Base-by-base conservation (phyloP, 2,888 invertebrate species). In the Beris morrisii region DNA sequence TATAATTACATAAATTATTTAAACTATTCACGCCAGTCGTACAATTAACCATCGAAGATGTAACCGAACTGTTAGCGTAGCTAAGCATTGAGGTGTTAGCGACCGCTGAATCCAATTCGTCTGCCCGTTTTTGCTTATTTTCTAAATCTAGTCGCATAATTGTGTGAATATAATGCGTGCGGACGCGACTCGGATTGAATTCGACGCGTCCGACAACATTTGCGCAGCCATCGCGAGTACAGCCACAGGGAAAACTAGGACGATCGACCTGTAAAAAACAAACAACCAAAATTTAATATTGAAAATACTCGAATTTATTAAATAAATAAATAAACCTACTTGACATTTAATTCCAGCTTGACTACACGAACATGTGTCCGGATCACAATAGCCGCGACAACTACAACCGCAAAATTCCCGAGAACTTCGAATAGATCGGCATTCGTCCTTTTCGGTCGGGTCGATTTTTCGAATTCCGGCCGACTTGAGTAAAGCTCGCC, bases 131-230 rank as follows among this genome's bases (percentile, higher is more conserved):
- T 72, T 90, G 89, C 79, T 92, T 92, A 82, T 91, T 93, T 80
- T 95, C 95, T 74, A 95, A 82, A 71, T 94, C 92, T 71, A 96
- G 79, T 69, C 96, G 87, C 96, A 97, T 96, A 63, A 97, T 84
- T 0, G 97, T 98, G 77, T 97, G 96, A 74, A 97, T 95, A 77
- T 96, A 97, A 82, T 98, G 98, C 13, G 96, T 96, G 70, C 96
- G 87, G 5, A 98, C 97, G 71, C 97, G 86, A 45, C 94, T 88
- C 0, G 97, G 96, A 79, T 97, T 97, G 78, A 98, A 98, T 80
- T 97, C 97, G 71, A 97, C 93, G 70, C 98, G 86, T 4, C 98
- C 98, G 54, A 90, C 87, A 0, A 90, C 88, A 79, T 98, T 98
- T 69, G 89, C 90, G 81, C 98, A 98, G 56, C 95, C 94, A 74